Conservation (phyloP, 1,140 invertebrate genomes). For the Aphaenogaster rudis region DNA sequence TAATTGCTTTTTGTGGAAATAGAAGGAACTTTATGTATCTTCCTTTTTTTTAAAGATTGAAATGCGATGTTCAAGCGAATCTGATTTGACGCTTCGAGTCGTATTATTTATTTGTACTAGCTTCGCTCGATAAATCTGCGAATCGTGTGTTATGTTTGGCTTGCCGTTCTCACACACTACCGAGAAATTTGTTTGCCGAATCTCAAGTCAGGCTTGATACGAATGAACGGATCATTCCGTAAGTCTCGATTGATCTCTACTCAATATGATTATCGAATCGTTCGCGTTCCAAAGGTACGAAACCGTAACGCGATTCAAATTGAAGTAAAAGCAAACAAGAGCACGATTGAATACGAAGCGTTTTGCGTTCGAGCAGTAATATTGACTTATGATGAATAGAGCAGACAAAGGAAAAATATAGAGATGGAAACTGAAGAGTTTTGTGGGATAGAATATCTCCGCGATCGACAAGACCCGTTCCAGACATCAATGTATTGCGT, state of each 20-base stretch:
- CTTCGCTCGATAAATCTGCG: neutral
- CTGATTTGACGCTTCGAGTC: neutral
- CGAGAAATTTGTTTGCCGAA: neutral
- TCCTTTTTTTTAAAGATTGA: neutral
- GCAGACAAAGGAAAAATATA: neutral
- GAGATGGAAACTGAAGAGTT: neutral
- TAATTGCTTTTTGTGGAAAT: neutral
- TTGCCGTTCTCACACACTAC: neutral
- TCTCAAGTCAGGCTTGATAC: neutral
- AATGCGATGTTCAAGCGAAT: neutral
- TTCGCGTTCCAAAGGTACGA: neutral
- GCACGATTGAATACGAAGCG: neutral
- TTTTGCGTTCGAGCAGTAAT: neutral
- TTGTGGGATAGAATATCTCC: neutral
- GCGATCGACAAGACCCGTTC: neutral
- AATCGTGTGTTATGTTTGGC: neutral
- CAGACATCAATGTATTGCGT: conserved; percentile 45
- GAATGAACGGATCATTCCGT: neutral
- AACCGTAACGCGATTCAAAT: neutral
- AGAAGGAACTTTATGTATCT: neutral
- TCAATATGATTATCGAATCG: neutral
- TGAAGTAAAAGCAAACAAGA: neutral
- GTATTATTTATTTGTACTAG: neutral
- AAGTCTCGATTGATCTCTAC: neutral
- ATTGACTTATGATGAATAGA: conserved; percentile 7